A percentile compares a stretch with the other conserved stretches of the same genome.
phyloP scores from a whole-genome alignment of 1,140 invertebrate species.

The Sinonovacula constricta region DNA sequence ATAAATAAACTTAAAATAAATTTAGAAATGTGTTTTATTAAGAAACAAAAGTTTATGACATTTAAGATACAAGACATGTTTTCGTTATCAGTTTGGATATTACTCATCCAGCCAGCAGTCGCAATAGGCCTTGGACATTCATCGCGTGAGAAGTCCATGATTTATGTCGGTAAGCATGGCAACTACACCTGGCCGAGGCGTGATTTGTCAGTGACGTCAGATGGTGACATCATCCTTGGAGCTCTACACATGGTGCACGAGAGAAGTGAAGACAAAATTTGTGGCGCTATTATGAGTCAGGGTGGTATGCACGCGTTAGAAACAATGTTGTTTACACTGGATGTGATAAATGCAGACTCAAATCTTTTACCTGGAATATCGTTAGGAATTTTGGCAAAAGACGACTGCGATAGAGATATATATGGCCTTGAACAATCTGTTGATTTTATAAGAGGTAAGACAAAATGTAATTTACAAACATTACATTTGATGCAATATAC shows the following conservation, averaged over 20 bases:
- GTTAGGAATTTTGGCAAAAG: conserved; percentile 92
- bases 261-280: conserved; percentile 87
- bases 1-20: too few relatives aligned
- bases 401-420: too few relatives aligned
- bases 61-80: too few relatives aligned
- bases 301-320: conserved; percentile 93
- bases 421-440: conserved; percentile 97
- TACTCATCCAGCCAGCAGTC: too few relatives aligned
- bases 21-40: too few relatives aligned
- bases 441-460: conserved; percentile 98
- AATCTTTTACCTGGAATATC: conserved; percentile 86
- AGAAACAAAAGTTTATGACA: too few relatives aligned
- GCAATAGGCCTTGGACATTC: too few relatives aligned
- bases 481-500: too few relatives aligned
- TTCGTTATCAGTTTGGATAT: too few relatives aligned
- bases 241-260: conserved; percentile 98
- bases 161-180: conserved; percentile 53
- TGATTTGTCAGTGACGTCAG: conserved; percentile 90
- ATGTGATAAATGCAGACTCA: conserved; percentile 85
- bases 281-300: conserved; percentile 96
- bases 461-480: too few relatives aligned
- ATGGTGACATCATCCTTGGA: conserved; percentile 88
- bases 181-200: conserved; percentile 86
- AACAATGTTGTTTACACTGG: conserved; percentile 94
- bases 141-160: conserved; percentile 35